Evolutionary conservation across 2,113 vertebrate species (phyloP), one percentile per base, ranked within the genome.

Genomic region (Carlito syrichta): DNA sequence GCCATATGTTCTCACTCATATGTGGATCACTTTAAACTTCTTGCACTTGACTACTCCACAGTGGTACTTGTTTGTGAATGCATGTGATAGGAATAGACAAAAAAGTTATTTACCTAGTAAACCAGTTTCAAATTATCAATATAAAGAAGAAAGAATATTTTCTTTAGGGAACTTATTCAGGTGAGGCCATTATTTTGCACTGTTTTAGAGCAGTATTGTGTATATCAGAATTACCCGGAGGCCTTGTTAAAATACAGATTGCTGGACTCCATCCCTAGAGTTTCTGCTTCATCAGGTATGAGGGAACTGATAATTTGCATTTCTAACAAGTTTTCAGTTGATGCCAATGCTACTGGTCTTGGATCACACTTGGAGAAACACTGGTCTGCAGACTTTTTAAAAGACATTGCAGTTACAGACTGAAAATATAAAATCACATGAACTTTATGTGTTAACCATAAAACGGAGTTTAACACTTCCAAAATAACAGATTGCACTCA

Each of bases 401-500:
- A 95, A 92, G 38, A 89, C 45, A 88, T 23, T 89, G 45, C n/a
- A 94, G 19, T 94, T 77, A 88, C 11, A 94, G 38, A 94, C 58
- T 91, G 43, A 92, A 94, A 95, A 94, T 91, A 92, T 40, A 48
- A 88, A 92, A 85, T 91, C 76, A 94, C 58, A 88, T 17, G 19
- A 89, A 85, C 69, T 86, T 96, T 92, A 45, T n/a, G 40, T 91
- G 54, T 95, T 88, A 96, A 92, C 23, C 23, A 91, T 91, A 96
- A 96, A 95, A 94, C 74, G 95, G 74, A 85, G 27, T 78, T 87
- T 73, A 95, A 62, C 10, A 32, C 20, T 95, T 56, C 45, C 48
- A 82, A 85, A 95, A 92, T 93, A 96, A 95, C 50, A 92, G 52
- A 92, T 84, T 85, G 35, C 16, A 79, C 86, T 20, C 88, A 68